A percentile compares a stretch with the other conserved stretches of the same genome.
Conservation (phyloP, 2,888 invertebrate species). For the Aquatica leii region DNA sequence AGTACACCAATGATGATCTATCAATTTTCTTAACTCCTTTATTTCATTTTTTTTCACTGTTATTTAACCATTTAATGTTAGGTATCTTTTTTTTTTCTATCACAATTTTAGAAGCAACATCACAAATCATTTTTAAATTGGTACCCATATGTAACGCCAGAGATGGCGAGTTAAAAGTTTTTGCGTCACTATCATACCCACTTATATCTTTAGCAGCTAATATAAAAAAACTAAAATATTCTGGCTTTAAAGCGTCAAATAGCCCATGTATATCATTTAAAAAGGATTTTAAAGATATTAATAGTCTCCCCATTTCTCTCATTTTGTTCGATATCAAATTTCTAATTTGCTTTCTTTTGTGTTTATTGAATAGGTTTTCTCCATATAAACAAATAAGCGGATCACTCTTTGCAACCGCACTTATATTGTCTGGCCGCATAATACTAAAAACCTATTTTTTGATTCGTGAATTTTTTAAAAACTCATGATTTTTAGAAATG, state of each 20-base stretch:
- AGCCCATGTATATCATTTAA: neutral
- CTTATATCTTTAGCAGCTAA: constrained; percentile 14
- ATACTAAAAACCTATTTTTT: constrained; percentile 17
- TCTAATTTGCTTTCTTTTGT: constrained; percentile 23
- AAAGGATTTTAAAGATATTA: constrained; percentile 4
- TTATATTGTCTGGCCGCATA: constrained; percentile 19
- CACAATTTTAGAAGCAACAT: neutral
- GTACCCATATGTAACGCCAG: constrained; percentile 14
- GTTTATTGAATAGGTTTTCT: constrained; percentile 18
- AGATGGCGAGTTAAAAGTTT: constrained; percentile 8
- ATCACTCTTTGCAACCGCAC: constrained; percentile 14
- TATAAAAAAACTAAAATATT: constrained; percentile 8
- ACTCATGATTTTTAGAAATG: neutral
- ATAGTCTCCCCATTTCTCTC: constrained; percentile 19
- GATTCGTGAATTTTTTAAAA: constrained; percentile 14
- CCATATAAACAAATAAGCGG: constrained; percentile 23
- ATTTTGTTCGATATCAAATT: constrained; percentile 19
- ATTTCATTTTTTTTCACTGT: constrained; percentile 6
- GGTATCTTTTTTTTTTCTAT: neutral
- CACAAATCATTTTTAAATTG: constrained; percentile 5
- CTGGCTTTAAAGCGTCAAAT: constrained; percentile 5
- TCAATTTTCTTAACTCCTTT: constrained; percentile 5
- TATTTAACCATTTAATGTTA: neutral
- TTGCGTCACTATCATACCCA: constrained; percentile 17
- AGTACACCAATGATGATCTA: constrained; percentile 41